Evolutionary conservation across 2,113 vertebrate genomes (phyloP).

Genomic region (Toxostoma redivivum): DNA sequence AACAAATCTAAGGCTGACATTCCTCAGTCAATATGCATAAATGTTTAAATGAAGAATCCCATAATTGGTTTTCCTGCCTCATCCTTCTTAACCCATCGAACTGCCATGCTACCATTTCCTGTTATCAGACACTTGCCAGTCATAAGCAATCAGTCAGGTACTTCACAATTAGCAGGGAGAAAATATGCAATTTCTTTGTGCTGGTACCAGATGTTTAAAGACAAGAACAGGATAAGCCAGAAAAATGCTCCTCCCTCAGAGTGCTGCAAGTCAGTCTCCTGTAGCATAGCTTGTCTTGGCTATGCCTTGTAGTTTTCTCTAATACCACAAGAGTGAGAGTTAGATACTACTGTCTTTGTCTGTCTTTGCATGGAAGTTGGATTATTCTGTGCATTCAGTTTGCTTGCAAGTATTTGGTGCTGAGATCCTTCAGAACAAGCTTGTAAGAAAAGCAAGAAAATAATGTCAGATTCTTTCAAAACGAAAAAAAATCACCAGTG

Average conservation of each 20-base stretch:
- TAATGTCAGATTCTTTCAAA: neutral
- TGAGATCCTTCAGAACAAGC: neutral
- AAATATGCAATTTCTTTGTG: neutral
- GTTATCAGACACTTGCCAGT: constrained; percentile 34
- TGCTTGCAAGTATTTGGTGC: neutral
- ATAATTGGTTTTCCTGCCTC: neutral
- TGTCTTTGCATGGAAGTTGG: neutral
- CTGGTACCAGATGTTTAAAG: neutral
- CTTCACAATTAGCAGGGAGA: constrained; percentile 3
- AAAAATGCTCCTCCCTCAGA: neutral
- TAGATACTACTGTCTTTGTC: neutral
- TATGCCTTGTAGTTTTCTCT: neutral
- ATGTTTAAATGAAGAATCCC: neutral
- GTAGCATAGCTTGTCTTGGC: neutral
- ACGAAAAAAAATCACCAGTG: neutral
- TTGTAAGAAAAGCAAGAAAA: neutral
- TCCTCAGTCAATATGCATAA: neutral
- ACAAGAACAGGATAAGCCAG: neutral
- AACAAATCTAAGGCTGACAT: neutral
- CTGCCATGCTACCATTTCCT: neutral
- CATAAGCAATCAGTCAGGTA: constrained; percentile 2
- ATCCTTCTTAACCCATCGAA: neutral
- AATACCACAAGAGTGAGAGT: neutral
- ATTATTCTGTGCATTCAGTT: neutral
- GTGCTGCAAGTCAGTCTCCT: neutral